Percentiles rank a stretch among this genome's conserved stretches.
Conservation (phyloP, 2,797 vertebrate genomes). For the Trachops cirrhosus region DNA sequence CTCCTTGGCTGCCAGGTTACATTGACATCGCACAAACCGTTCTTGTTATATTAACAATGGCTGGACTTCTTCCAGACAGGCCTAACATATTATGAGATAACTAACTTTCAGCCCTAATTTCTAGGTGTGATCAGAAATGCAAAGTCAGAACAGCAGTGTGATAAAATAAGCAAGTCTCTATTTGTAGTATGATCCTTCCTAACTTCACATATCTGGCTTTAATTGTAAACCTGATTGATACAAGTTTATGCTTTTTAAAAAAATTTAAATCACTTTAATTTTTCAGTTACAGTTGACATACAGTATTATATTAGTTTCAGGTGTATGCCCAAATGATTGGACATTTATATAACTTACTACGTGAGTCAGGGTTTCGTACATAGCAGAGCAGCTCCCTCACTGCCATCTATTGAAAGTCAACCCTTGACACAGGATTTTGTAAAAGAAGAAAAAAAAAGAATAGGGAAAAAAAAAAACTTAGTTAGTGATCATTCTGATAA, state of each 20-base stretch:
- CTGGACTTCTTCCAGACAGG: background rate
- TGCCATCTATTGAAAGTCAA: too few relatives aligned
- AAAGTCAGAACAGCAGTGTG: background rate
- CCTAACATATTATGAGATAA: background rate
- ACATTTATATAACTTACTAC: background rate
- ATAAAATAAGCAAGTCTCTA: constrained; percentile 30
- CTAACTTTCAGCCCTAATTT: constrained; percentile 35
- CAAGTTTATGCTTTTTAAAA: constrained; percentile 14
- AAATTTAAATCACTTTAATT: background rate
- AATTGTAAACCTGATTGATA: constrained; percentile 75
- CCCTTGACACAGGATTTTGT: background rate
- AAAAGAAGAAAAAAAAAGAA: background rate
- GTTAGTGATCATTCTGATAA: background rate
- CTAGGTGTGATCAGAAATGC: constrained; percentile 9
- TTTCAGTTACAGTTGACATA: background rate
- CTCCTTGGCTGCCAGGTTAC: background rate
- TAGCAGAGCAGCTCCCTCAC: background rate
- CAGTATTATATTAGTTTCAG: background rate
- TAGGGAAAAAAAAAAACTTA: background rate
- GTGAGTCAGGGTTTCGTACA: background rate
- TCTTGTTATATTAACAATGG: background rate
- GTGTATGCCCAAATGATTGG: background rate
- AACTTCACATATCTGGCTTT: constrained; percentile 59
- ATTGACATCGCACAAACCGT: background rate
- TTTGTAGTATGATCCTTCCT: constrained; percentile 29